Base-by-base conservation (phyloP, 2,113 vertebrate genomes). In the Festucalex cinctus region DNA sequence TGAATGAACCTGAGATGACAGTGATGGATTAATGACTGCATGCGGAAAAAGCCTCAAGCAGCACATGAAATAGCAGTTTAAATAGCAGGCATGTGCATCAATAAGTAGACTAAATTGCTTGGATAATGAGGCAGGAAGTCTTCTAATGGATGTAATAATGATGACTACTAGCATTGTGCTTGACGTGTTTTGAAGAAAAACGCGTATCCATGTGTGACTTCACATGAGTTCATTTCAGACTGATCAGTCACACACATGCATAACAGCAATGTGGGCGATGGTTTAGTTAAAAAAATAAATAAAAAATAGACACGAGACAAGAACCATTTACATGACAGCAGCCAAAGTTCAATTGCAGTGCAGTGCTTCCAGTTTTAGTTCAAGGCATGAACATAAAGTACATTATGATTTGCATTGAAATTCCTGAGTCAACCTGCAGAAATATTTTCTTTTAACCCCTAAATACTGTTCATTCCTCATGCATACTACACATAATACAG, bases 251-350 rank as follows among this genome's bases (percentile, higher is more conserved):
- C 37, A 57, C 63, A 13, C 39, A 65, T 13, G 48, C 48, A 51
- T 19, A 48, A 48, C 9, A 22, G 48, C 20, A 22, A 51, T 1
- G 48, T 49, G 20, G 48, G 20, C 20, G 48, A 22, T 9, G 48
- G 48, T 1, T 51, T n/a, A 9, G 20, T 10, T 22, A 57, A 56
- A 68, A 63, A 54, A 70, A 69, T 51, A 32, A 32, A 32, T 2
- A 32, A 32, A 32, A 32, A n/a, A n/a, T n/a, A n/a, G n/a, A n/a
- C n/a, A n/a, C n/a, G n/a, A n/a, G n/a, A 68, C 26, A 54, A 37
- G 41, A 60, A 51, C n/a, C 26, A 68, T 80, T 69, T 74, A 57
- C 44, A 37, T 53, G 70, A 63, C 71, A 51, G 48, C n/a, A 3
- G 48, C 20, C 9, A 51, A n/a, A 22, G 74, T 70, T 79, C 76